A percentile compares a stretch with the other conserved stretches of the same genome.
Conservation (phyloP, 2,797 vertebrate genomes). For the Gallinago stenura region DNA sequence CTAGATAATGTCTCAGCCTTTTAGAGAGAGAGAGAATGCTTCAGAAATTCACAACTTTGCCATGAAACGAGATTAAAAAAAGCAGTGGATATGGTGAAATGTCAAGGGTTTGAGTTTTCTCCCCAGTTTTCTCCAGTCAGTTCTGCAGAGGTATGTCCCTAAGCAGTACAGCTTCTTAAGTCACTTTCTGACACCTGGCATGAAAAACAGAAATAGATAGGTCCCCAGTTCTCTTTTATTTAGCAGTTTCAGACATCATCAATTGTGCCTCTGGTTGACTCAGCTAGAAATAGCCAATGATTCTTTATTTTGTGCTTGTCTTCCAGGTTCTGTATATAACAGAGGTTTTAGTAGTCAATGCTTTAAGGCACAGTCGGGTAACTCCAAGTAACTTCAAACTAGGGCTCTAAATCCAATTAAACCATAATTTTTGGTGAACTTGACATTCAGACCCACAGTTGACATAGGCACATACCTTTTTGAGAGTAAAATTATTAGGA, state of each 20-base stretch:
- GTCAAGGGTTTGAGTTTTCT: neutral
- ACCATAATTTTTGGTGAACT: neutral
- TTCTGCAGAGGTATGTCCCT: neutral
- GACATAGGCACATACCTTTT: neutral
- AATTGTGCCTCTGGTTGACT: neutral
- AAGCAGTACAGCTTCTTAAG: constrained; percentile 11
- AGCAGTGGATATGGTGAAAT: neutral
- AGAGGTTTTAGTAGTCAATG: neutral
- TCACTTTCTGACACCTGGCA: neutral
- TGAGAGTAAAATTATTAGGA: neutral
- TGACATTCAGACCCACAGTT: neutral
- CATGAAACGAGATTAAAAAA: neutral
- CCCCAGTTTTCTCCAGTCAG: neutral
- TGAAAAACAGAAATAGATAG: neutral
- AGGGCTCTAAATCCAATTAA: neutral
- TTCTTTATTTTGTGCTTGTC: neutral
- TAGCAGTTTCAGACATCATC: neutral
- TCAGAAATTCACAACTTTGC: neutral
- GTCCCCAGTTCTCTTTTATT: neutral
- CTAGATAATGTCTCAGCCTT: neutral
- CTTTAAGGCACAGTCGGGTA: neutral
- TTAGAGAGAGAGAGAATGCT: neutral
- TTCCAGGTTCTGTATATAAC: neutral
- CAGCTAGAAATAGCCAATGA: neutral
- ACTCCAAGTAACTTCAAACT: neutral